Conservation (phyloP, 30 jellyfish, hydroid and myxozoan genomes). For the Chrysaora quinquecirrha region DNA sequence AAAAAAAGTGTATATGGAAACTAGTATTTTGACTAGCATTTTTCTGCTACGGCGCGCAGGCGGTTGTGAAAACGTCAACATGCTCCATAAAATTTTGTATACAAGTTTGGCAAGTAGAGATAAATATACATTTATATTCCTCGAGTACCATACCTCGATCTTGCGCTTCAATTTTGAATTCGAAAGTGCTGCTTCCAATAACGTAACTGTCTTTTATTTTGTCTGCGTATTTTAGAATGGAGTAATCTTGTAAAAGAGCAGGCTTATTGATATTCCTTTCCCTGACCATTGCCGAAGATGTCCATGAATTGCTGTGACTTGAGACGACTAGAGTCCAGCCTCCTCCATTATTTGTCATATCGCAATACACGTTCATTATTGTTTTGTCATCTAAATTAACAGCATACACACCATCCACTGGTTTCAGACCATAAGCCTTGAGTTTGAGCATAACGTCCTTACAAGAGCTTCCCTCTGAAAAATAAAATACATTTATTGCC, state of each 20-base stretch:
- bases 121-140: too few relatives aligned
- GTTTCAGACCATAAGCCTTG: slow-evolving; percentile 29
- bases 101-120: too few relatives aligned
- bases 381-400: slow-evolving; percentile 37
- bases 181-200: slow-evolving; percentile 40
- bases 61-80: too few relatives aligned
- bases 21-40: too few relatives aligned
- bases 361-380: slow-evolving; percentile 72
- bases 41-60: too few relatives aligned
- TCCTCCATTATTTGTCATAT: slow-evolving; percentile 94
- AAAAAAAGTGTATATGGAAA: too few relatives aligned
- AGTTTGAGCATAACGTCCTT: slow-evolving; percentile 38
- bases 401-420: slow-evolving; percentile 66
- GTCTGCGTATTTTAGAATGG: slow-evolving; percentile 84
- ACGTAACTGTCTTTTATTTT: slow-evolving; percentile 63
- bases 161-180: slow-evolving; percentile 84
- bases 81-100: too few relatives aligned
- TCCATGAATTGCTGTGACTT: slow-evolving; percentile 78
- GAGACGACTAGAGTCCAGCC: slow-evolving; percentile 95
- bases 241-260: slow-evolving; percentile 59
- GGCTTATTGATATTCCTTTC: slow-evolving; percentile 66
- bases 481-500: too few relatives aligned
- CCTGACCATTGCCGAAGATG: slow-evolving; percentile 53
- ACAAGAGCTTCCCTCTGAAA: slow-evolving; percentile 76
- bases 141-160: slow-evolving; percentile 72